Percentiles rank a stretch among this genome's conserved stretches.
These are phyloP conservation scores for Zoanthus sociatus DNA, from an alignment of 92 coral and sea anemone species.

Conservation along the genomic window DNA sequence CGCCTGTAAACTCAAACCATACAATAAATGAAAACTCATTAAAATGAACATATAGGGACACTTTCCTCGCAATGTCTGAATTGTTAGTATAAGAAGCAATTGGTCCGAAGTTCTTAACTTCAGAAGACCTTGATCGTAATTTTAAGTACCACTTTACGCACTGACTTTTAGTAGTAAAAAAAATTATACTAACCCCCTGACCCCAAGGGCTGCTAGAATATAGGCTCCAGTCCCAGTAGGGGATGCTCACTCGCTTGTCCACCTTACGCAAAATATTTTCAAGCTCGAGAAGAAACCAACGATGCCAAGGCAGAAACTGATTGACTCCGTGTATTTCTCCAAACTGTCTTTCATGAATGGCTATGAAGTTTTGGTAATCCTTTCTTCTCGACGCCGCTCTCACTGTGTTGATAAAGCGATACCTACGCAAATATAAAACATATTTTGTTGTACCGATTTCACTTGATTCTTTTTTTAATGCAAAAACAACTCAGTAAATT, in stretches of 20 bases:
- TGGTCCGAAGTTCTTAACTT: no score
- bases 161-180: background rate
- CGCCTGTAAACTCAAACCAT: no score
- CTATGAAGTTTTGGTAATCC: slow-evolving; percentile 68
- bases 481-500: no score
- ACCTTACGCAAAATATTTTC: slow-evolving; percentile 73
- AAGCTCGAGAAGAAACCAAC: slow-evolving; percentile 76
- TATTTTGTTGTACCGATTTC: no score
- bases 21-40: no score
- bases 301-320: slow-evolving; percentile 91
- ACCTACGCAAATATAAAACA: slow-evolving; percentile 28
- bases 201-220: slow-evolving; percentile 76
- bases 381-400: slow-evolving; percentile 55
- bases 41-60: no score
- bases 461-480: no score
- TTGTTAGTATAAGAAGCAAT: no score
- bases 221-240: slow-evolving; percentile 88
- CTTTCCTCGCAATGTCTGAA: no score
- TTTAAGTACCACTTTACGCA: no score
- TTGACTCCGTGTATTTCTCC: slow-evolving; percentile 51
- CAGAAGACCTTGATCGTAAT: no score
- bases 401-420: slow-evolving; percentile 64
- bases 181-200: slow-evolving; percentile 23
- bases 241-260: slow-evolving; percentile 77
- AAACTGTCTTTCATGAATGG: slow-evolving; percentile 67